Percentiles rank a stretch among this genome's conserved stretches.
Conservation (phyloP, 1,140 invertebrate genomes). For the Brachystomella parvula region DNA sequence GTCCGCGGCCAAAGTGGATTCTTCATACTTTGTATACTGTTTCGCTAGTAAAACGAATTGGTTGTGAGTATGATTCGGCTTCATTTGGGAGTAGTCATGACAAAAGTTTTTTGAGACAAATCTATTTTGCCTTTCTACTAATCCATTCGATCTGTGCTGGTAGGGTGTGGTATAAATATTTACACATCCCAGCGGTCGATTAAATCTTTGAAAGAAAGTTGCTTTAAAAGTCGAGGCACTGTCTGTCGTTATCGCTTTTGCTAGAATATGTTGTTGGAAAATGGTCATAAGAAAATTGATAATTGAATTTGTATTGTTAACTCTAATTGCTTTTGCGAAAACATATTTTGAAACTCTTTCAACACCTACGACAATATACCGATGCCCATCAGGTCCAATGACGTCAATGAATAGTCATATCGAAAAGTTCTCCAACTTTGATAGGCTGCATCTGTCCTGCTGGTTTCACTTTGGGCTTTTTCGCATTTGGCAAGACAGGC, state of each 20-base stretch:
- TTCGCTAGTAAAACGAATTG: not conserved
- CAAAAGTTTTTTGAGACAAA: slow-evolving; percentile 24
- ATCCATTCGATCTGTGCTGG: slow-evolving; percentile 34
- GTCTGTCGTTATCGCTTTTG: slow-evolving; percentile 31
- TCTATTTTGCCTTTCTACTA: slow-evolving; percentile 33
- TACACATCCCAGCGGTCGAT: slow-evolving; percentile 13
- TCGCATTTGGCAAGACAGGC: not conserved
- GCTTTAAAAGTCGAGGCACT: slow-evolving; percentile 31
- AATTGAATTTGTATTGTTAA: not conserved
- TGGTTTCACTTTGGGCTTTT: not conserved
- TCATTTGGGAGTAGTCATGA: not conserved
- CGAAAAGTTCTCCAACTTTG: not conserved
- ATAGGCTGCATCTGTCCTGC: not conserved
- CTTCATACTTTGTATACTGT: no score
- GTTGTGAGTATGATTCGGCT: not conserved
- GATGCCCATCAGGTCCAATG: not conserved
- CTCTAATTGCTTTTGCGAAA: slow-evolving; percentile 34
- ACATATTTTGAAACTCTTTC: slow-evolving; percentile 38
- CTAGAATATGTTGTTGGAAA: slow-evolving; percentile 15
- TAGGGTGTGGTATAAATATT: slow-evolving; percentile 22
- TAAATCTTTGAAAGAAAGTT: slow-evolving; percentile 11
- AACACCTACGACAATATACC: not conserved
- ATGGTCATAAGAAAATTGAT: not conserved
- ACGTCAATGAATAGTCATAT: not conserved
- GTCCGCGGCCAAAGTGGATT: no score